phyloP scores from a whole-genome alignment of 2,113 vertebrate species.

The Gobio gobio region DNA sequence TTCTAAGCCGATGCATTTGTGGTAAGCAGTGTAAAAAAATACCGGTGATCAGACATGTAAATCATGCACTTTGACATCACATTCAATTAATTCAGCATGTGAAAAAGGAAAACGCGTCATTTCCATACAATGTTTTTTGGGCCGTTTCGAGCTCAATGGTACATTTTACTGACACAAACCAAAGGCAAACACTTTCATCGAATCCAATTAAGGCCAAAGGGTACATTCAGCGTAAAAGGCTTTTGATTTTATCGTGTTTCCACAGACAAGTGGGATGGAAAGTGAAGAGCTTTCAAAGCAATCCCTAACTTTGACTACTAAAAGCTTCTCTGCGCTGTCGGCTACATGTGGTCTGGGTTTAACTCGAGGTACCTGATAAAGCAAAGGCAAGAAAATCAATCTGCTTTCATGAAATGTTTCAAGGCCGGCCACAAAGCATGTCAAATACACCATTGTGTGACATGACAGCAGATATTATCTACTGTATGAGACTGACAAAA shows the following conservation, averaged over 20 bases:
- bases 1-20: constrained; percentile 59
- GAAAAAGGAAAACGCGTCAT: constrained; percentile 10
- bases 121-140: constrained; percentile 7
- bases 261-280: constrained; percentile 7
- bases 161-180: constrained; percentile 41
- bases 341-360: not conserved
- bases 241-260: constrained; percentile 27
- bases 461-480: constrained; percentile 25
- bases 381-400: constrained; percentile 16
- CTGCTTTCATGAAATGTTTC: constrained; percentile 29
- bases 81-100: constrained; percentile 38
- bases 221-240: constrained; percentile 44
- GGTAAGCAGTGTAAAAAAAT: constrained; percentile 15
- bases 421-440: constrained; percentile 30
- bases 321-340: constrained; percentile 23
- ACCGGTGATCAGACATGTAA: constrained; percentile 37
- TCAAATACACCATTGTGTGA: not conserved
- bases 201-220: constrained; percentile 49
- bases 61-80: constrained; percentile 57
- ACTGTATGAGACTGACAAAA: not conserved
- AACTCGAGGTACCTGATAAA: constrained; percentile 35
- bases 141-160: constrained; percentile 32
- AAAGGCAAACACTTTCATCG: constrained; percentile 43
- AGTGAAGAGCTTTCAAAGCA: constrained; percentile 31
- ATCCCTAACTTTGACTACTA: constrained; percentile 19